These are phyloP conservation scores for Ostrea denselamellosa DNA, from an alignment of 1,140 invertebrate species.

Conservation along the genomic window DNA sequence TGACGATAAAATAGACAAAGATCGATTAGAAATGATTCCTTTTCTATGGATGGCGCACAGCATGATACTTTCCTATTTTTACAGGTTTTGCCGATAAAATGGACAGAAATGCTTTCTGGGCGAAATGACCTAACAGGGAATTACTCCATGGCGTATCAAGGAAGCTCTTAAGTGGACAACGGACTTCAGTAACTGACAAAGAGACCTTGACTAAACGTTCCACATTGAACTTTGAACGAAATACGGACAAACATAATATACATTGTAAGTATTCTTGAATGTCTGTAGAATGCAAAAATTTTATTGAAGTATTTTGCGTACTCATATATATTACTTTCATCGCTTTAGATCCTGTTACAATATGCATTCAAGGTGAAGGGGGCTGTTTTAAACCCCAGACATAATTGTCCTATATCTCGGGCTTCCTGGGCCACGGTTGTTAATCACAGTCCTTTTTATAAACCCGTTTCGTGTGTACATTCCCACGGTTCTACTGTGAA, in stretches of 20 bases:
- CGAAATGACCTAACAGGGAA: conserved; percentile 28
- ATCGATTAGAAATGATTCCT: neutral
- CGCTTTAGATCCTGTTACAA: neutral
- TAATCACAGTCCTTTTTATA: neutral
- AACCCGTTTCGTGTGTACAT: neutral
- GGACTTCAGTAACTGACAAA: neutral
- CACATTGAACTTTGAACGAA: neutral
- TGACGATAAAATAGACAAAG: neutral
- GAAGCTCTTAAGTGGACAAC: neutral
- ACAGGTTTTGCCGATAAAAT: neutral
- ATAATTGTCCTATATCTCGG: neutral
- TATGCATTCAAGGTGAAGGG: neutral
- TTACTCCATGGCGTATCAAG: neutral
- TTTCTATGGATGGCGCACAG: neutral
- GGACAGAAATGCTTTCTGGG: neutral
- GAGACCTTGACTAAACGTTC: neutral
- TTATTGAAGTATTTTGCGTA: neutral
- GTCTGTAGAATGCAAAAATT: neutral
- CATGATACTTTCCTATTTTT: neutral
- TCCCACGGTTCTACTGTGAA: conserved; percentile 13
- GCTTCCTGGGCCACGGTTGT: neutral
- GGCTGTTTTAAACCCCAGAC: neutral
- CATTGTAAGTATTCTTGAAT: neutral
- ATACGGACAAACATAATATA: neutral
- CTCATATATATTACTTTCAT: neutral